These are phyloP conservation scores for Cavia porcellus DNA, from an alignment of 2,113 vertebrate species.

Conservation along the genomic window DNA sequence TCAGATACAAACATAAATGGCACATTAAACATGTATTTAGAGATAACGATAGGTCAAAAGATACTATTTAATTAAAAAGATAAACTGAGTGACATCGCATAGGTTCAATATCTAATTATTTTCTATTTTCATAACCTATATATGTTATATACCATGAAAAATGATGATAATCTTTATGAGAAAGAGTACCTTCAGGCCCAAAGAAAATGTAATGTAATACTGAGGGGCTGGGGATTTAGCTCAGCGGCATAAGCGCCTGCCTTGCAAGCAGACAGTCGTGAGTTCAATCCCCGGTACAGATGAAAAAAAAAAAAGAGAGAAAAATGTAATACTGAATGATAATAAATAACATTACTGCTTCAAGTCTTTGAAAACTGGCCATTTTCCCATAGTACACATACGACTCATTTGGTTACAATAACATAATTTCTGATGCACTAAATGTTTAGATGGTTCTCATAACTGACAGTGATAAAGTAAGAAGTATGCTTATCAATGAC, in stretches of 20 bases:
- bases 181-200: background rate
- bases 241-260: no score
- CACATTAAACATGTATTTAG: background rate
- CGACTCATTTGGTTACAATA: background rate
- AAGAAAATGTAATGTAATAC: conserved; percentile 31
- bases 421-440: background rate
- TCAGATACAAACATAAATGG: conserved; percentile 46
- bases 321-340: conserved; percentile 5
- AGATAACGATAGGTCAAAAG: conserved; percentile 25
- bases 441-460: background rate
- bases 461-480: conserved; percentile 5
- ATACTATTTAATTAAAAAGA: conserved; percentile 34
- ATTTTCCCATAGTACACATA: background rate
- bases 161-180: conserved; percentile 3
- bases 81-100: background rate
- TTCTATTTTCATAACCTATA: background rate
- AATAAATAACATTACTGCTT: background rate
- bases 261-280: no score
- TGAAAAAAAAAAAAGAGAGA: no score
- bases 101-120: conserved; percentile 17
- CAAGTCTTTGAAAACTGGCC: conserved; percentile 33
- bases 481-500: background rate
- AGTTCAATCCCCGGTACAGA: no score
- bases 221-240: background rate
- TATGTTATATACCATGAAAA: conserved; percentile 15